Conservation (phyloP, 1,140 invertebrate species). For the Drosophila seguyi region DNA sequence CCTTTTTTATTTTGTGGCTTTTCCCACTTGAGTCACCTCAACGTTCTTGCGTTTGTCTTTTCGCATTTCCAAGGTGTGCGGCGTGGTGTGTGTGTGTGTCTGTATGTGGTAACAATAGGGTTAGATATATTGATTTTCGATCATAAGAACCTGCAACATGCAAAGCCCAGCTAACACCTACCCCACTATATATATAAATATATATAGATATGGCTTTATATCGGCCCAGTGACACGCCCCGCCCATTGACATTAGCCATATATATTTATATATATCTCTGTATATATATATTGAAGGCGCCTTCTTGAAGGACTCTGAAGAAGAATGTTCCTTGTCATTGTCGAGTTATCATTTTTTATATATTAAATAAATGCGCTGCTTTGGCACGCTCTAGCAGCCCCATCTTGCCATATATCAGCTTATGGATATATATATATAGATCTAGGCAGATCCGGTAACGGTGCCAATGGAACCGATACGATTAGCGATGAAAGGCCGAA, state of each 20-base stretch:
- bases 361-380: constrained; percentile 72
- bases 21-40: constrained; percentile 38
- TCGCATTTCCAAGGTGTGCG: constrained; percentile 26
- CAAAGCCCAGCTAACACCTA: constrained; percentile 49
- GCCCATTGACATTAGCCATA: constrained; percentile 42
- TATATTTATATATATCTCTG: not conserved
- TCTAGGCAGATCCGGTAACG: constrained; percentile 1
- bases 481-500: constrained; percentile 32
- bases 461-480: constrained; percentile 22
- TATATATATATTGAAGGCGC: not conserved
- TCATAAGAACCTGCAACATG: constrained; percentile 78
- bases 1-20: not conserved
- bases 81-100: not conserved
- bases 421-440: not conserved
- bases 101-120: constrained; percentile 47
- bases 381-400: constrained; percentile 65
- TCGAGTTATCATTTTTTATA: constrained; percentile 75
- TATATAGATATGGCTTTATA: constrained; percentile 20
- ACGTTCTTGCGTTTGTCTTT: constrained; percentile 48
- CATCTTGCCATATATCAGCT: not conserved
- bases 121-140: constrained; percentile 79
- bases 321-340: constrained; percentile 60
- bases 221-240: constrained; percentile 43
- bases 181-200: constrained; percentile 8
- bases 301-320: constrained; percentile 24